Conservation (phyloP, 2,888 invertebrate species). For the Amphipyra berbera region DNA sequence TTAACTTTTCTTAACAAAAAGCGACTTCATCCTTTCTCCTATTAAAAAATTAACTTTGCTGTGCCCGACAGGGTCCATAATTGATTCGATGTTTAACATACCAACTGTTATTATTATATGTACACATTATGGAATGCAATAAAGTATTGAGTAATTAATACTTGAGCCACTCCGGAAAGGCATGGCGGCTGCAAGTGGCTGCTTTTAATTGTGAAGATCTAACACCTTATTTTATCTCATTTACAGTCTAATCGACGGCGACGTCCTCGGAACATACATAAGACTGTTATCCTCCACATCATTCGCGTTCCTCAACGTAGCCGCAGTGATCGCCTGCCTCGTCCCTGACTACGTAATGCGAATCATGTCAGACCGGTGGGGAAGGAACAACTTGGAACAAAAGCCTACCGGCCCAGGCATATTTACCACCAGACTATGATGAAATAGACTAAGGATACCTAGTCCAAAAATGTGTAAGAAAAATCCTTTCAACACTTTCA, state of each 20-base stretch:
- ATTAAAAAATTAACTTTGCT: too few relatives aligned
- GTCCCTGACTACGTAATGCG: constrained; percentile 87
- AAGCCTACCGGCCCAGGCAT: constrained; percentile 34
- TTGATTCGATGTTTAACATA: too few relatives aligned
- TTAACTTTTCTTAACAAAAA: too few relatives aligned
- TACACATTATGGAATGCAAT: too few relatives aligned
- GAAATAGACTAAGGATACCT: background rate
- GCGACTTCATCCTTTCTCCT: too few relatives aligned
- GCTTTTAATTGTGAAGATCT: background rate
- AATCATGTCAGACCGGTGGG: constrained; percentile 70
- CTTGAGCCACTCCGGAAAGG: too few relatives aligned
- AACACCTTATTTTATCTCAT: background rate
- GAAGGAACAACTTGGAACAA: constrained; percentile 24
- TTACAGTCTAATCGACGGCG: constrained; percentile 81
- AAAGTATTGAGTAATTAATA: too few relatives aligned
- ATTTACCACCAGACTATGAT: constrained; percentile 71
- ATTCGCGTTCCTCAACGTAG: constrained; percentile 90
- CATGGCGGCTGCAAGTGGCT: too few relatives aligned
- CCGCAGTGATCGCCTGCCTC: constrained; percentile 86
- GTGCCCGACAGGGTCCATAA: too few relatives aligned
- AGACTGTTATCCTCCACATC: constrained; percentile 89
- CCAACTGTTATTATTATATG: too few relatives aligned
- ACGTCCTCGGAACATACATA: constrained; percentile 91
- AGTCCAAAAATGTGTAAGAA: too few relatives aligned
- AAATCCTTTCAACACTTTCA: too few relatives aligned